Percentiles rank a stretch among this genome's conserved stretches.
These are phyloP conservation scores for Heliconius himera DNA, from an alignment of 1,140 invertebrate species.

Conservation along the genomic window DNA sequence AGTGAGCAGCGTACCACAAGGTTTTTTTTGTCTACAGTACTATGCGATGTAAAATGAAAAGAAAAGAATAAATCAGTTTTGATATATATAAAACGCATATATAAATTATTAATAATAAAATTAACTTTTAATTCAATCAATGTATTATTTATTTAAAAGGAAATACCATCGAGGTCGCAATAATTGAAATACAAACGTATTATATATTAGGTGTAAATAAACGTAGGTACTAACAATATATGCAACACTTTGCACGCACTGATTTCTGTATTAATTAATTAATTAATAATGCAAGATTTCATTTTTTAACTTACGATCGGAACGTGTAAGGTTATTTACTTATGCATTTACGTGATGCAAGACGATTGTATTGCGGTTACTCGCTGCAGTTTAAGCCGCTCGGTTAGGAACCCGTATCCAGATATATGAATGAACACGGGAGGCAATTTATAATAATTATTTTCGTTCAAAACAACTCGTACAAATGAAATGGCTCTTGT, in stretches of 20 bases:
- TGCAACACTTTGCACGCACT: conserved; percentile 1
- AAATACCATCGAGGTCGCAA: no score
- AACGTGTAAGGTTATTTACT: conserved; percentile 7
- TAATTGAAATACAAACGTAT: neutral
- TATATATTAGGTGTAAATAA: neutral
- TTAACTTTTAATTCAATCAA: no score
- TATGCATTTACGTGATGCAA: conserved; percentile 22
- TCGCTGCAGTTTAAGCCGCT: neutral
- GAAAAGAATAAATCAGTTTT: no score
- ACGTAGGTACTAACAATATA: neutral
- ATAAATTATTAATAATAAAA: no score
- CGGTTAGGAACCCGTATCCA: neutral
- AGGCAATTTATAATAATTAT: conserved; percentile 25
- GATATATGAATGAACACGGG: conserved; percentile 14
- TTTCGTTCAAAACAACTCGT: conserved; percentile 24
- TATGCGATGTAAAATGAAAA: no score
- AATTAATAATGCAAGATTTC: conserved; percentile 21
- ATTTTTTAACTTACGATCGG: conserved; percentile 15
- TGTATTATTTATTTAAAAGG: no score
- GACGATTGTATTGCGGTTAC: conserved; percentile 10
- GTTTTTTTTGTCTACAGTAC: no score
- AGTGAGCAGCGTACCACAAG: no score
- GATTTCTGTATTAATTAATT: conserved; percentile 16
- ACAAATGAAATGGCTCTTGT: conserved; percentile 20
- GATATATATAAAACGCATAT: no score